Percentiles rank a stretch among this genome's conserved stretches.
These are phyloP conservation scores for Steinernema feltiae DNA, from an alignment of 1,140 invertebrate species.

Conservation along the genomic window DNA sequence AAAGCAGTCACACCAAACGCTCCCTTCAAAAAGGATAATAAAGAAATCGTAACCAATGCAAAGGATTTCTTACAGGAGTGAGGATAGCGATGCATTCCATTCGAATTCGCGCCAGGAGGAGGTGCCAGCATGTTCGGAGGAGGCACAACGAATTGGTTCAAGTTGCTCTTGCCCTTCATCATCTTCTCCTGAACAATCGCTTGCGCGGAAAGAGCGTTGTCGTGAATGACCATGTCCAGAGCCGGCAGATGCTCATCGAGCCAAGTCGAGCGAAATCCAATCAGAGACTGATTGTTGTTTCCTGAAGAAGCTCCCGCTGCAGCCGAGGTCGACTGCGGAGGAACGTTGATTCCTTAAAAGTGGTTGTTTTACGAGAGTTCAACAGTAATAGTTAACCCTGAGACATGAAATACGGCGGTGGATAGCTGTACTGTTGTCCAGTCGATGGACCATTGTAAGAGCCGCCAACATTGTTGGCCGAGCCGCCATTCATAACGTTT, in stretches of 20 bases:
- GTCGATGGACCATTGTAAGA: not conserved
- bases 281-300: not conserved
- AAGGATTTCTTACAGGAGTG: not conserved
- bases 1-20: not conserved
- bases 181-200: conserved; percentile 8
- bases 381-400: not conserved
- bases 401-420: not conserved
- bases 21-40: not conserved
- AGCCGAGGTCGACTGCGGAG: not conserved
- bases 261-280: not conserved
- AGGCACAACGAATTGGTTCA: not conserved
- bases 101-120: not conserved
- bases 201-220: not conserved
- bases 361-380: not conserved
- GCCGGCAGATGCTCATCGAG: not conserved
- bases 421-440: not conserved
- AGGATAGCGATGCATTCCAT: not conserved
- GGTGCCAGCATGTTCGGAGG: not conserved
- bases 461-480: not conserved
- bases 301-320: not conserved
- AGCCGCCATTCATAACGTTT: not conserved
- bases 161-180: not conserved
- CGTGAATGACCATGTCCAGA: not conserved
- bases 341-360: not conserved
- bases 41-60: not conserved